Percentiles rank a stretch among this genome's conserved stretches.
Conservation (phyloP, 1,140 invertebrate genomes). For the Lucilia sericata region DNA sequence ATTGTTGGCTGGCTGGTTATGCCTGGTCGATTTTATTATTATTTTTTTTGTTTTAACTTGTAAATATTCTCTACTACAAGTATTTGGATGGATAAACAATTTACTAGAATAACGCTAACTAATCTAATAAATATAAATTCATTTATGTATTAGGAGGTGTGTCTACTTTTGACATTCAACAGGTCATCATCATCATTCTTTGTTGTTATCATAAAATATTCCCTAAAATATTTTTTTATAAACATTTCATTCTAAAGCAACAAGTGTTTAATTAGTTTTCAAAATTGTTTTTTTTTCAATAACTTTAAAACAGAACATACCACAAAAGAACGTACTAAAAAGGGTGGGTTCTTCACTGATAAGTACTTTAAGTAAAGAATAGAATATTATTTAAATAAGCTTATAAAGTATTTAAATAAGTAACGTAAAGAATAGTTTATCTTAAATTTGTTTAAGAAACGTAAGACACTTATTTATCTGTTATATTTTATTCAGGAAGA, state of each 20-base stretch:
- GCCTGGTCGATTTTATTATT: conserved; percentile 8
- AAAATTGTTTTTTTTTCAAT: background rate
- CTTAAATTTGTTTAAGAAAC: too few species aligned
- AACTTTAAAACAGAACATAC: background rate
- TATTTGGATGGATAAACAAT: background rate
- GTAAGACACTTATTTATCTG: too few species aligned
- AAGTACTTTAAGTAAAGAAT: too few species aligned
- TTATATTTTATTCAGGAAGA: too few species aligned
- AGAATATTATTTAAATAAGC: too few species aligned
- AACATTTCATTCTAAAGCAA: background rate
- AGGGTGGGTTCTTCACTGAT: too few species aligned
- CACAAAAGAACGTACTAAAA: too few species aligned
- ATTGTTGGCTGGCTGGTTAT: background rate
- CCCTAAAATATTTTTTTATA: background rate
- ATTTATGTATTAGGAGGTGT: conserved; percentile 23
- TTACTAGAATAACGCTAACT: too few species aligned
- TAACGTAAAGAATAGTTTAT: too few species aligned
- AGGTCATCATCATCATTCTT: background rate
- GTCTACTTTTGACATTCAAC: conserved; percentile 10
- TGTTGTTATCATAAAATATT: background rate
- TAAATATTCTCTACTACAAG: background rate
- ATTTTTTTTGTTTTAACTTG: background rate
- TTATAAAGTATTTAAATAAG: too few species aligned
- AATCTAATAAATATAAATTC: too few species aligned
- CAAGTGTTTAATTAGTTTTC: background rate